These are phyloP conservation scores for Passer montanus DNA, from an alignment of 2,113 vertebrate genomes.

Conservation along the genomic window DNA sequence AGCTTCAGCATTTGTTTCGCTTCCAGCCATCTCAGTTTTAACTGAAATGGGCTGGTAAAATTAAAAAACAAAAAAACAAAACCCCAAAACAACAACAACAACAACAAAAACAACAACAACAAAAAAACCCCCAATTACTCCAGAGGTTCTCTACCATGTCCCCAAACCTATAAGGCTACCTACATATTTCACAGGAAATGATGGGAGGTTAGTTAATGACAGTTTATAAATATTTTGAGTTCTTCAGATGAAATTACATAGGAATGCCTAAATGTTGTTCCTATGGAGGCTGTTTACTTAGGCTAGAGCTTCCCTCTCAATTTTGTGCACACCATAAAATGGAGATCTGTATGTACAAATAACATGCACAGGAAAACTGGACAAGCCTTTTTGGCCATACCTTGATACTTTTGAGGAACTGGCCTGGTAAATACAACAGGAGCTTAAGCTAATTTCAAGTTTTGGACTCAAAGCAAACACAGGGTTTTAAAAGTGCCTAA, in stretches of 20 bases:
- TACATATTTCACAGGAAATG: background rate
- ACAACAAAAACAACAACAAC: too few relatives aligned
- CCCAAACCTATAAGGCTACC: background rate
- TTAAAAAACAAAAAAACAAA: background rate
- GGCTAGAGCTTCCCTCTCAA: background rate
- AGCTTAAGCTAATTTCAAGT: background rate
- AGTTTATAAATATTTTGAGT: background rate
- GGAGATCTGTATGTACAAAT: background rate
- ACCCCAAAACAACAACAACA: too few relatives aligned
- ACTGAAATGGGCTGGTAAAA: background rate
- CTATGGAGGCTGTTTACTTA: background rate
- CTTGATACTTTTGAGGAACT: background rate
- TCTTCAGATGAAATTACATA: background rate
- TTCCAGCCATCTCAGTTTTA: background rate
- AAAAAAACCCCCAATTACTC: background rate
- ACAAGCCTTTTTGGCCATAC: background rate
- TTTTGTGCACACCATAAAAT: background rate
- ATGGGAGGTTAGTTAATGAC: background rate
- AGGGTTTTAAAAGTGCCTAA: background rate
- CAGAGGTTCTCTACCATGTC: background rate
- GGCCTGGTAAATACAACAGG: background rate
- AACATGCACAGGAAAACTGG: background rate
- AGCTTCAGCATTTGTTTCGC: conserved; percentile 2
- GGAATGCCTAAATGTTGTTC: background rate
- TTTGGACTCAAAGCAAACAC: background rate